Percentiles rank a stretch among this genome's conserved stretches.
Evolutionary conservation across 2,888 invertebrate species (phyloP).

Genomic region (Schizaphis graminum): DNA sequence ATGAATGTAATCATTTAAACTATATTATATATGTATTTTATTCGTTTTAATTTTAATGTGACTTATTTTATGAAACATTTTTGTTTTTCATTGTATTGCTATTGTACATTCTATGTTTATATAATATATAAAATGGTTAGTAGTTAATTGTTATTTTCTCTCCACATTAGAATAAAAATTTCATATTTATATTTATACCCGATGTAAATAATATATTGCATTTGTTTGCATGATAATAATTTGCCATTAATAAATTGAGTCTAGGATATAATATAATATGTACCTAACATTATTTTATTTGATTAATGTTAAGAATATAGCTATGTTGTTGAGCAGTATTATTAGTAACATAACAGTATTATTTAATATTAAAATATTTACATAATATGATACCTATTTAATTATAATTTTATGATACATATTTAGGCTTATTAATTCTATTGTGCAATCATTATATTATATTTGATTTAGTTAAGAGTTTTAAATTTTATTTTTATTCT

Average conservation of each 20-base stretch:
- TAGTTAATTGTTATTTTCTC: background rate
- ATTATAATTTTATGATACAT: slow-evolving; percentile 31
- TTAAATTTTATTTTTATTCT: background rate
- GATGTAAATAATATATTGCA: background rate
- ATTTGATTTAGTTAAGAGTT: background rate
- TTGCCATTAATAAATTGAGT: slow-evolving; percentile 13
- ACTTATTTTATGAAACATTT: background rate
- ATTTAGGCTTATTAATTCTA: slow-evolving; percentile 38
- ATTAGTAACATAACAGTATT: slow-evolving; percentile 59
- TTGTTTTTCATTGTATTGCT: background rate
- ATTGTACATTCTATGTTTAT: background rate
- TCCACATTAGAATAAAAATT: background rate
- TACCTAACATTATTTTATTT: background rate
- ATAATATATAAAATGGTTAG: background rate
- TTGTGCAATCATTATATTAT: slow-evolving; percentile 52
- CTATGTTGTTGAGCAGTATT: slow-evolving; percentile 31
- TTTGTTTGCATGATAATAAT: background rate
- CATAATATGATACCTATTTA: background rate
- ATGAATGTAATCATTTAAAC: background rate
- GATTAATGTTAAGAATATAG: background rate
- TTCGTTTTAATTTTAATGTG: background rate
- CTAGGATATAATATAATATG: background rate
- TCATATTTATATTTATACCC: background rate
- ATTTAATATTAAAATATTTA: slow-evolving; percentile 16
- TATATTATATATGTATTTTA: background rate